Conservation (phyloP, 2,888 invertebrate species). For the Apeira syringaria region DNA sequence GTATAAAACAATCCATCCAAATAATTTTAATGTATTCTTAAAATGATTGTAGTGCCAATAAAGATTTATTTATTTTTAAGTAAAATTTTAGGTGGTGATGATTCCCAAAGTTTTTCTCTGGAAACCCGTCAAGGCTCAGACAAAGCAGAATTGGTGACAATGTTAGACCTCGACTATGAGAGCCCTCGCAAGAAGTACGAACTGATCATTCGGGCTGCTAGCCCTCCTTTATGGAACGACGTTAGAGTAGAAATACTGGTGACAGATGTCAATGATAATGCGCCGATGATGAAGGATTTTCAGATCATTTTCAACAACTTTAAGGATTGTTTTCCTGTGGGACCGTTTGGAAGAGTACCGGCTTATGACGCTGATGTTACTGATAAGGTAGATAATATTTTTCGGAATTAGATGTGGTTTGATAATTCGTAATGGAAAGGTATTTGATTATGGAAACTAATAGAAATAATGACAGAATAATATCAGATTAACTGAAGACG, state of each 20-base stretch:
- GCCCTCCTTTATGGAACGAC: constrained; percentile 94
- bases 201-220: constrained; percentile 94
- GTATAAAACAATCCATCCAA: no score
- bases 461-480: no score
- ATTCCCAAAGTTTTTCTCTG: constrained; percentile 92
- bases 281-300: constrained; percentile 95
- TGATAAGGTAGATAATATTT: constrained; percentile 82
- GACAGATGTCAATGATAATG: constrained; percentile 97
- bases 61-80: no score
- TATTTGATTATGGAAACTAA: no score
- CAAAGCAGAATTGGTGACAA: constrained; percentile 93
- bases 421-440: no score
- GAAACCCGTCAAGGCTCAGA: constrained; percentile 92
- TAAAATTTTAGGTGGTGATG: constrained; percentile 90
- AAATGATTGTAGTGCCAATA: no score
- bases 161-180: constrained; percentile 97
- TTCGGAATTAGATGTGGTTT: no score
- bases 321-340: constrained; percentile 96
- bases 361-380: constrained; percentile 97
- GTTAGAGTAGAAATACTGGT: constrained; percentile 94
- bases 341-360: constrained; percentile 95
- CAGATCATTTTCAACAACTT: constrained; percentile 97
- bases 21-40: no score
- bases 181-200: constrained; percentile 95
- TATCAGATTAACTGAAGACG: no score